A percentile compares a stretch with the other conserved stretches of the same genome.
These are phyloP conservation scores for Pterobdella sp. DNA, from an alignment of 2,888 invertebrate species.

Conservation along the genomic window DNA sequence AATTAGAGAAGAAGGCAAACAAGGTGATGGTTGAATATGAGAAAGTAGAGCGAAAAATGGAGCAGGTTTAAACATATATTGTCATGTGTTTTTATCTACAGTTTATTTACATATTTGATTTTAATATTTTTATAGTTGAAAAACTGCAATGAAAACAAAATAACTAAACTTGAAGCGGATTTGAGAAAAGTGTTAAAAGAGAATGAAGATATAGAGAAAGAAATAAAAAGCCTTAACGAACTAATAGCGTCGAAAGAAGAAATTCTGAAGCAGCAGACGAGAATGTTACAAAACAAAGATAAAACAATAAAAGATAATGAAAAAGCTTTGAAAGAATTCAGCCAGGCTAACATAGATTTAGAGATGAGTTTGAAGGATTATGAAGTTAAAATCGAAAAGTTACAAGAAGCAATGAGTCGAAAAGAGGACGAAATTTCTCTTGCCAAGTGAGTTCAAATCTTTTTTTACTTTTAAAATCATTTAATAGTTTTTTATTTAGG, in stretches of 20 bases:
- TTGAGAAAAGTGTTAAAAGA: conserved; percentile 30
- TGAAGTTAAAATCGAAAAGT: conserved; percentile 6
- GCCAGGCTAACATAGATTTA: conserved; percentile 11
- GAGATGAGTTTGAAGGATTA: conserved; percentile 19
- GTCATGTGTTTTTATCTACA: conserved; percentile 40
- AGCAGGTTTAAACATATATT: conserved; percentile 42
- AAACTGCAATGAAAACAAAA: background rate
- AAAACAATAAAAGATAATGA: conserved; percentile 33
- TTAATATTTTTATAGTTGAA: background rate
- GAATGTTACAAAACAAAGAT: conserved; percentile 37
- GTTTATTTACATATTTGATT: background rate
- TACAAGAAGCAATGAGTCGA: background rate
- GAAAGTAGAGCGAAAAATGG: conserved; percentile 40
- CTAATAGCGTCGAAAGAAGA: conserved; percentile 35
- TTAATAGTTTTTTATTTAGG: no score
- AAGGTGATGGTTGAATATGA: conserved; percentile 40
- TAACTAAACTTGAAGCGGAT: conserved; percentile 24
- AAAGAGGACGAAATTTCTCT: background rate
- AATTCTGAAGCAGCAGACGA: conserved; percentile 37
- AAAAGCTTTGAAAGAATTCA: conserved; percentile 28
- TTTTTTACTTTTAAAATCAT: no score
- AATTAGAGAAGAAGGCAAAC: conserved; percentile 38
- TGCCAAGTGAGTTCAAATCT: no score
- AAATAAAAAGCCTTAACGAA: conserved; percentile 36
- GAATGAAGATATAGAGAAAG: conserved; percentile 33